These are phyloP conservation scores for Pollenia angustigena DNA, from an alignment of 2,888 invertebrate species.

Conservation along the genomic window DNA sequence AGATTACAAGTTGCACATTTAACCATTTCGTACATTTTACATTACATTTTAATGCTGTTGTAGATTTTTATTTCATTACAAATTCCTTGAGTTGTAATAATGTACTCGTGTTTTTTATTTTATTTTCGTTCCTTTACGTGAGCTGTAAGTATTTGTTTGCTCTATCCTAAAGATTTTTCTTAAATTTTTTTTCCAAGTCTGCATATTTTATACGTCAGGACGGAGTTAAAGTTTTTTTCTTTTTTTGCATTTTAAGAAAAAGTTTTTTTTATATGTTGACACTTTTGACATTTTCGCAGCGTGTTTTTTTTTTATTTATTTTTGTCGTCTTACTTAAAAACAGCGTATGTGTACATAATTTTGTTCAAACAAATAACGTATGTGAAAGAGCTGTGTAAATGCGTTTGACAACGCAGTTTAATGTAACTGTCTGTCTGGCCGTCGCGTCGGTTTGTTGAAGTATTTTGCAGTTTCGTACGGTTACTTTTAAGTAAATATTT, in stretches of 20 bases:
- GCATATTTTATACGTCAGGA: slow-evolving; percentile 51
- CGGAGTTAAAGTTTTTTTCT: slow-evolving; percentile 46
- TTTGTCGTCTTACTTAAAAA: not conserved
- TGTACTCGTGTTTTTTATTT: not conserved
- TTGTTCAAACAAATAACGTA: slow-evolving; percentile 27
- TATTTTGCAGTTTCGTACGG: slow-evolving; percentile 47
- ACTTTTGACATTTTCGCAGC: slow-evolving; percentile 73
- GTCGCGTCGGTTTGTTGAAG: not conserved
- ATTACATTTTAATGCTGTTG: slow-evolving; percentile 48
- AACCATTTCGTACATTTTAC: slow-evolving; percentile 22
- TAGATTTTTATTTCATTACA: slow-evolving; percentile 67
- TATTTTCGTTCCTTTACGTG: slow-evolving; percentile 5
- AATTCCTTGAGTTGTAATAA: slow-evolving; percentile 65
- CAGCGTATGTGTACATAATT: not conserved
- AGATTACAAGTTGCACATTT: slow-evolving; percentile 40
- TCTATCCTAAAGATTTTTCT: not conserved
- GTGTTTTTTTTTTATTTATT: slow-evolving; percentile 25
- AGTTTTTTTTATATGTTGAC: slow-evolving; percentile 71
- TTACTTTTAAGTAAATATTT: slow-evolving; percentile 71
- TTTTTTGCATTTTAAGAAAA: slow-evolving; percentile 44
- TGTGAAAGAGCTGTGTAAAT: slow-evolving; percentile 24
- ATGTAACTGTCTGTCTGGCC: slow-evolving; percentile 5
- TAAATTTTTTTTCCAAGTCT: slow-evolving; percentile 33
- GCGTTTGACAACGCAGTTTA: slow-evolving; percentile 41
- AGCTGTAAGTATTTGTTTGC: not conserved